Evolutionary conservation across 2,888 invertebrate genomes (phyloP), one percentile per base, ranked within the genome.

Genomic region (Agapostemon virescens): DNA sequence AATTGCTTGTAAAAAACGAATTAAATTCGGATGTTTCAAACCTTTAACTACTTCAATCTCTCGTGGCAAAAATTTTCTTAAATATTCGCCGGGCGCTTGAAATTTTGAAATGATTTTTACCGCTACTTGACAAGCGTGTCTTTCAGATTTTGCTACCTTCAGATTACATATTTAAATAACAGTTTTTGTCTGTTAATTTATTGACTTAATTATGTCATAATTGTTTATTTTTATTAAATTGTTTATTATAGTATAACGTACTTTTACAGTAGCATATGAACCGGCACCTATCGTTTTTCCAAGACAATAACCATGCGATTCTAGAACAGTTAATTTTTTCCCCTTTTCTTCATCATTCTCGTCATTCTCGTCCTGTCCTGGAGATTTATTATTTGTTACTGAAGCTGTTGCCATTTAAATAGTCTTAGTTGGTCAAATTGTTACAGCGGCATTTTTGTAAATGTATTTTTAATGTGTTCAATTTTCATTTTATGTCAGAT

Each of bases 41-140:
- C 96, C 96, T 93, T 96, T 97, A 0, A 97, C 97, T 26, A 97
- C 96, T 92, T 97, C 96, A 83, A 97, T 96, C 93, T 97, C 97
- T 85, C 97, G 94, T 0, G 97, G 97, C 74, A 97, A 92, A 91
- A 97, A 97, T 93, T 96, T 97, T 90, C 95, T 95, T 52, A 97
- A 93, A 90, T 97, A 97, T 91, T 97, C 96, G n/a, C 95, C 94
- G 0, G 97, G 96, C 3, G 97, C 96, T 92, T 96, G 96, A 85
- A 96, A 95, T 92, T 97, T 97, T 84, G 97, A 96, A 80, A 97
- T 96, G 82, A 97, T 97, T 94, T 97, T 97, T 77, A 97, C 95
- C 49, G 97, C 97, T 69, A 97, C 97, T 89, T 95, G 94, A 86
- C 95, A 94, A 86, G 95, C 95, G 89, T 97, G 96, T 84, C 95